Percentiles rank a stretch among this genome's conserved stretches.
phyloP scores from a whole-genome alignment of 1,140 invertebrate species.

The Thrips palmi region DNA sequence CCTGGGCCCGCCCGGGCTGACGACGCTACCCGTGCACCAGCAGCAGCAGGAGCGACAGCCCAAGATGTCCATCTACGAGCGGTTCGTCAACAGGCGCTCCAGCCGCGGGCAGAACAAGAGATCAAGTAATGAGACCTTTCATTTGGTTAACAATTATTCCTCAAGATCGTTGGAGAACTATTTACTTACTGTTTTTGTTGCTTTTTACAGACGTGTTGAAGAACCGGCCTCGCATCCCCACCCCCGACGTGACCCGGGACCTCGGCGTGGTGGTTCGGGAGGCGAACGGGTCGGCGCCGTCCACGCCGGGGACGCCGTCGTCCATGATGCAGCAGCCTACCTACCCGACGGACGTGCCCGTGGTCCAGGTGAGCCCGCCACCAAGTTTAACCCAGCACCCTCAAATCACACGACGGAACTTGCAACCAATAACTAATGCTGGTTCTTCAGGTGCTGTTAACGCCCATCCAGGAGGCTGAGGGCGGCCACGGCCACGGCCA shows the following conservation, averaged over 20 bases:
- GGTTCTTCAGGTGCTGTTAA: conserved; percentile 43
- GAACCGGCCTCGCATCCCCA: conserved; percentile 63
- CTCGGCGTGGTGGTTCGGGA: conserved; percentile 25
- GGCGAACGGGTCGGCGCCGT: conserved; percentile 27
- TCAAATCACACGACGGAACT: background rate
- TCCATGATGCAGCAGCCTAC: conserved; percentile 34
- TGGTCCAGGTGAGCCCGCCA: conserved; percentile 24
- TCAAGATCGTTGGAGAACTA: background rate
- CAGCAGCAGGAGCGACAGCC: conserved; percentile 18
- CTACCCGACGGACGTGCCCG: conserved; percentile 42
- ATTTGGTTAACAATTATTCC: background rate
- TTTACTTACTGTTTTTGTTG: conserved; percentile 5
- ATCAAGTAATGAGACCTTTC: background rate
- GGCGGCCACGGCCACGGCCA: conserved; percentile 19
- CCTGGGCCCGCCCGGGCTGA: background rate
- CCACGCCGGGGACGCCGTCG: conserved; percentile 34
- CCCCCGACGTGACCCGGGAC: conserved; percentile 67
- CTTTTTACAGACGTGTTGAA: conserved; percentile 41
- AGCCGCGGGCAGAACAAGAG: conserved; percentile 32
- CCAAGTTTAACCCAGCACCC: background rate
- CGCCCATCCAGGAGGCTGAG: conserved; percentile 58
- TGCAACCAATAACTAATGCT: background rate
- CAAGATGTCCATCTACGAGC: conserved; percentile 63
- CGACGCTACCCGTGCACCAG: conserved; percentile 2
- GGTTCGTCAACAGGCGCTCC: conserved; percentile 60